A percentile compares a stretch with the other conserved stretches of the same genome.
Evolutionary conservation across 2,888 invertebrate species (phyloP).

Genomic region (Cabera pusaria): DNA sequence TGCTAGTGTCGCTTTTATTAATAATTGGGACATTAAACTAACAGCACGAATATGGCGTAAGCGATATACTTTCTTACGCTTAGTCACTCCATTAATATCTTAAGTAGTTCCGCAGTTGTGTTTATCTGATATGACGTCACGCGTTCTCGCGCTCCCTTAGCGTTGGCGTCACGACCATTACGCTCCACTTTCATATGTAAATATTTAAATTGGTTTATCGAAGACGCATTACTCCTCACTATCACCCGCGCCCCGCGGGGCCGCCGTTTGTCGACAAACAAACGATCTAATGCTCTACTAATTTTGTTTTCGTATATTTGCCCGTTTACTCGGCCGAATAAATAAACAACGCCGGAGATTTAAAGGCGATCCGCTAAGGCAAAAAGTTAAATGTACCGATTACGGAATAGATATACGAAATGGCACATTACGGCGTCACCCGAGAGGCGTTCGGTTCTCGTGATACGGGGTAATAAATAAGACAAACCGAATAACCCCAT

Average conservation of each 20-base stretch:
- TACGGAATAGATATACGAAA: conserved; percentile 8
- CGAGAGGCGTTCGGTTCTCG: background rate
- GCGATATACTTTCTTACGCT: too few relatives aligned
- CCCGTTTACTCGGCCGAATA: conserved; percentile 18
- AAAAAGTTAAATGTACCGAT: conserved; percentile 14
- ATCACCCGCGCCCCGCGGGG: background rate
- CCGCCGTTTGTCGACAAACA: conserved; percentile 13
- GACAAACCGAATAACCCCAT: conserved; percentile 3
- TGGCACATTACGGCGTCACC: conserved; percentile 5
- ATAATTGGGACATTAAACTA: too few relatives aligned
- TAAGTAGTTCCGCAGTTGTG: too few relatives aligned
- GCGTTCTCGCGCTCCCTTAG: too few relatives aligned
- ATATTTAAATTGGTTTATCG: conserved; percentile 12
- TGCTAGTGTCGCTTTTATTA: too few relatives aligned
- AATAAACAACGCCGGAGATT: conserved; percentile 22
- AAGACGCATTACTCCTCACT: conserved; percentile 5
- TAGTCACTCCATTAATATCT: too few relatives aligned
- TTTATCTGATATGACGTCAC: too few relatives aligned
- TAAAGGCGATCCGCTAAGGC: conserved; percentile 19
- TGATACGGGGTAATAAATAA: conserved; percentile 5
- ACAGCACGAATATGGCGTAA: too few relatives aligned
- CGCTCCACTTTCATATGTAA: conserved; percentile 11
- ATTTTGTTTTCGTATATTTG: conserved; percentile 23
- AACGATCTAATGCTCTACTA: conserved; percentile 23
- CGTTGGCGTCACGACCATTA: conserved; percentile 13